Evolutionary conservation across 2,113 vertebrate genomes (phyloP).

Genomic region (Rhegmatorhina hoffmannsi): DNA sequence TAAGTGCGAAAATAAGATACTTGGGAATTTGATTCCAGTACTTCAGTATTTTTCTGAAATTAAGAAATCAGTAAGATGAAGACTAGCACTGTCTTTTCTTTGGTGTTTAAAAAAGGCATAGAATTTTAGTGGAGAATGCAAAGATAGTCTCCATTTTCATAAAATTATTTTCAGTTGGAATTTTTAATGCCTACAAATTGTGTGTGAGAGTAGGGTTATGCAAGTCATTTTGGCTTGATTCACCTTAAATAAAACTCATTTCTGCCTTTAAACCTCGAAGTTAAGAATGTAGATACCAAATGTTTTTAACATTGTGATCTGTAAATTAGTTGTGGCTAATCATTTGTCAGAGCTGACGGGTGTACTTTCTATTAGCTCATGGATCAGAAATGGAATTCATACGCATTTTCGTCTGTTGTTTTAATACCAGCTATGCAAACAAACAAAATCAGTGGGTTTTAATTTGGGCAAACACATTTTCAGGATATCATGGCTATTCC

Average conservation of each 20-base stretch:
- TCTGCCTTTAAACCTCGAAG: constrained; percentile 17
- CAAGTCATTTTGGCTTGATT: not conserved
- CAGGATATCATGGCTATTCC: not conserved
- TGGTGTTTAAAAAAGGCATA: not conserved
- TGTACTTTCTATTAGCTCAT: constrained; percentile 59
- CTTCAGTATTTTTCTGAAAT: not conserved
- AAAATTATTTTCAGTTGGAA: not conserved
- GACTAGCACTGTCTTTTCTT: not conserved
- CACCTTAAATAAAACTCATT: not conserved
- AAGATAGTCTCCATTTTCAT: not conserved
- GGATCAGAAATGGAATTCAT: constrained; percentile 48
- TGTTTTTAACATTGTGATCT: constrained; percentile 42
- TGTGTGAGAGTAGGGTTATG: not conserved
- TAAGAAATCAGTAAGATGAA: not conserved
- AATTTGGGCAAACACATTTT: not conserved
- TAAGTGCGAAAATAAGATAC: not conserved
- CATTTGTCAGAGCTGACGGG: constrained; percentile 70
- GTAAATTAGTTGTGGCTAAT: constrained; percentile 47
- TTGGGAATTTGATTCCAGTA: not conserved
- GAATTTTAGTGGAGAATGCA: not conserved
- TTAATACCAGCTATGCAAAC: constrained; percentile 20
- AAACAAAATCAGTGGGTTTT: constrained; percentile 14
- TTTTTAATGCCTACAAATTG: not conserved
- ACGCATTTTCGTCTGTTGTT: constrained; percentile 34
- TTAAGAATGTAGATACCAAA: not conserved